A percentile compares a stretch with the other conserved stretches of the same genome.
phyloP scores from a whole-genome alignment of 2,113 vertebrate genomes.

The Prochilodus magdalenae region DNA sequence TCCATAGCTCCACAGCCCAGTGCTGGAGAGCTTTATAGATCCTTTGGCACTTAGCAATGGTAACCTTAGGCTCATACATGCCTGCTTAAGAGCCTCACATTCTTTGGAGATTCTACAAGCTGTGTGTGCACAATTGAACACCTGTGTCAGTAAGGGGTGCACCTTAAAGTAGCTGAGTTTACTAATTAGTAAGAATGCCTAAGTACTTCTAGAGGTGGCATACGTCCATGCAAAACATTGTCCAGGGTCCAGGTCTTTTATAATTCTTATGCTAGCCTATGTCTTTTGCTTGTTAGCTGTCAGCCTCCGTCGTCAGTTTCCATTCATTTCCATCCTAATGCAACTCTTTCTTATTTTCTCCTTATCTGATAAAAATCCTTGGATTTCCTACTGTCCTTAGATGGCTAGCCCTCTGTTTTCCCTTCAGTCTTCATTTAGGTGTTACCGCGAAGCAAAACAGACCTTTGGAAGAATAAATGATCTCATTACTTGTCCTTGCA shows the following conservation, averaged over 20 bases:
- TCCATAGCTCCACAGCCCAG: too few relatives aligned
- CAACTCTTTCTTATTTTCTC: slow-evolving; percentile 1
- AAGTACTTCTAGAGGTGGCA: too few relatives aligned
- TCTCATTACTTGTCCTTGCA: slow-evolving; percentile 19
- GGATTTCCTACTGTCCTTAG: not conserved
- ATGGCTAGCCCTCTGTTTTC: not conserved
- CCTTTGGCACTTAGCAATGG: too few relatives aligned
- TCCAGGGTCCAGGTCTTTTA: not conserved
- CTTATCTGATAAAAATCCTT: slow-evolving; percentile 10
- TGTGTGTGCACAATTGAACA: too few relatives aligned
- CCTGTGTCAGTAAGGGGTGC: too few relatives aligned
- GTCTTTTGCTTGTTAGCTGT: not conserved
- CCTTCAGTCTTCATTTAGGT: not conserved
- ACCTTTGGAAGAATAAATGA: slow-evolving; percentile 17
- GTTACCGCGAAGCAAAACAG: not conserved
- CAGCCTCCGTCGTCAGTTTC: not conserved
- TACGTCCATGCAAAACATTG: too few relatives aligned
- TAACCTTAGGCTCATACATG: too few relatives aligned
- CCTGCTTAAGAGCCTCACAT: too few relatives aligned
- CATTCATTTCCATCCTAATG: not conserved
- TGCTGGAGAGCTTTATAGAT: too few relatives aligned
- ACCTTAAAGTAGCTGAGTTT: too few relatives aligned
- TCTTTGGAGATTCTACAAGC: too few relatives aligned
- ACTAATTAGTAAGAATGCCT: too few relatives aligned
- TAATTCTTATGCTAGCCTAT: not conserved